Base-by-base conservation (phyloP, 2,888 invertebrate genomes). In the Cynaeus angustus region DNA sequence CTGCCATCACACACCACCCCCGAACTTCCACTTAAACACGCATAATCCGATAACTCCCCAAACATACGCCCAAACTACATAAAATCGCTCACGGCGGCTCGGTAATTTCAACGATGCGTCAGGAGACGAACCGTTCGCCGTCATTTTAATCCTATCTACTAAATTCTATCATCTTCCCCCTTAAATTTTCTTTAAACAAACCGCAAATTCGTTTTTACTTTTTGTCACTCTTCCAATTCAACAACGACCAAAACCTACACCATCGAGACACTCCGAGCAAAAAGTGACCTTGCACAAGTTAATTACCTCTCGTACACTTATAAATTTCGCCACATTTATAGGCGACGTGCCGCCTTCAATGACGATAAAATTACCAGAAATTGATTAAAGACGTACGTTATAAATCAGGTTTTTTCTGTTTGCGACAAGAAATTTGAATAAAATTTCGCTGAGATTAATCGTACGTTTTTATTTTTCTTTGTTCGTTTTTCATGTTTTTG, bases 81-180 rank as follows among this genome's bases (percentile, higher is more conserved):
- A 21, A 56, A 38, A 41, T 6, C 10, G 12, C 9, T 28, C 45
- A 10, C 13, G 33, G 26, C 13, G 33, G 26, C 38, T n/a, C 26
- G 66, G 78, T 65, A 74, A 78, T 66, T 76, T 75, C 70, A 74
- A 78, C 70, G 75, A 33, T 71, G 71, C 72, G 70, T 75, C 70
- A 76, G 61, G 66, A 66, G 71, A 72, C 71, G 56, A 77, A 76
- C 71, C 33, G 56, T 7, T 41, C 41, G n/a, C n/a, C 41, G 9
- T 33, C 33, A 33, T 7, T 21, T 21, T 21, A 21, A 21, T 21
- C n/a, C n/a, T n/a, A 21, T 21, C 21, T 1, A 3, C 21, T 4
- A 21, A 21, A 21, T 21, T 21, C 21, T 21, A n/a, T n/a, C n/a
- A n/a, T 21, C 21, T 21, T 21, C 4, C 4, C 21, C 4, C 1